Conservation (phyloP, 2,888 invertebrate species). For the Venustoraphidia nigricollis region DNA sequence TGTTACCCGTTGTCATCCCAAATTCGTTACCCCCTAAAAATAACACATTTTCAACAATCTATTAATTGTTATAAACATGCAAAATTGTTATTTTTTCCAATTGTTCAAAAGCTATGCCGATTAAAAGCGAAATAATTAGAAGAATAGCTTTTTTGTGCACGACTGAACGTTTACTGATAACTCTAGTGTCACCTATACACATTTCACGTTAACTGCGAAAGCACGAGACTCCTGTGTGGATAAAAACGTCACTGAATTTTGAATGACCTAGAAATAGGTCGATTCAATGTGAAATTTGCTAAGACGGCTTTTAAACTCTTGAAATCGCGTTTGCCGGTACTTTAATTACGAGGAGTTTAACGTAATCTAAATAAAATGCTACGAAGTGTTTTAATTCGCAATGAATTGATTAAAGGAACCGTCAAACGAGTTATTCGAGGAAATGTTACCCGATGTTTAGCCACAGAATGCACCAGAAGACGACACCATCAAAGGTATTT, state of each 20-base stretch:
- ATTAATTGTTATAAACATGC: too few species aligned
- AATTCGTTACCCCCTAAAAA: too few species aligned
- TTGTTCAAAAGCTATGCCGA: too few species aligned
- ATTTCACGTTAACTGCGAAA: too few species aligned
- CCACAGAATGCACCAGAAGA: slow-evolving; percentile 44
- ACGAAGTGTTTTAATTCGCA: slow-evolving; percentile 49
- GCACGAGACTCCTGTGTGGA: too few species aligned
- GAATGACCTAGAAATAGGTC: slow-evolving; percentile 6
- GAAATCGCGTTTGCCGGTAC: not conserved
- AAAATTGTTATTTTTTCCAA: too few species aligned
- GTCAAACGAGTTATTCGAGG: slow-evolving; percentile 40
- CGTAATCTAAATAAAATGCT: slow-evolving; percentile 37
- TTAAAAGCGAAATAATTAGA: too few species aligned
- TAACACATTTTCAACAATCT: too few species aligned
- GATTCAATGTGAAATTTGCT: slow-evolving; percentile 3
- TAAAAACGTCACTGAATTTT: not conserved
- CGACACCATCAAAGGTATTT: slow-evolving; percentile 41
- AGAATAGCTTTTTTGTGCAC: too few species aligned
- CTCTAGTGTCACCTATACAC: too few species aligned
- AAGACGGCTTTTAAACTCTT: not conserved
- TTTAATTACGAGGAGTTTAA: not conserved
- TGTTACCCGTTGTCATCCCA: too few species aligned
- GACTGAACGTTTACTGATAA: too few species aligned
- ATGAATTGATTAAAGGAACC: slow-evolving; percentile 46
- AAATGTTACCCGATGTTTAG: slow-evolving; percentile 42